A percentile compares a stretch with the other conserved stretches of the same genome.
Conservation (phyloP, 2,113 vertebrate species). For the Triplophysa dalaica region DNA sequence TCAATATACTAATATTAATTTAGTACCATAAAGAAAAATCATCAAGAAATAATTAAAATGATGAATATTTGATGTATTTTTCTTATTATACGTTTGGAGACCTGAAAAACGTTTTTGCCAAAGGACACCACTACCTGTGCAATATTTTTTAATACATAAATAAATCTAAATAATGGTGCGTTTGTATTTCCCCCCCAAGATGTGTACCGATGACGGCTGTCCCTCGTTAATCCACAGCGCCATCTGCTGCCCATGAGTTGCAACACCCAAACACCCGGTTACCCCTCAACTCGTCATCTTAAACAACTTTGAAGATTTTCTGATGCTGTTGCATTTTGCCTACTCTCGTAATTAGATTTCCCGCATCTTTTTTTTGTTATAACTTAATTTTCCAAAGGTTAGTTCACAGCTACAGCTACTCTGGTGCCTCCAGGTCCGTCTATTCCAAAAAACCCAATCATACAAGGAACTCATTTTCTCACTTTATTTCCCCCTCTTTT, state of each 20-base stretch:
- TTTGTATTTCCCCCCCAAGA: not conserved
- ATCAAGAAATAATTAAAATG: not conserved
- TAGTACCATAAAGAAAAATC: not conserved
- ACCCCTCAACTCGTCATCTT: not conserved
- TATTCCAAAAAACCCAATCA: constrained; percentile 20
- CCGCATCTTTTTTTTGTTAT: constrained; percentile 25
- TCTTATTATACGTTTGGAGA: not conserved
- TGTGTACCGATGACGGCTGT: not conserved
- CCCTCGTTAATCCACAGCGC: constrained; percentile 6
- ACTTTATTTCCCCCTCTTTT: not conserved
- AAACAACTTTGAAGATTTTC: constrained; percentile 20
- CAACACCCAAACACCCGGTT: not conserved
- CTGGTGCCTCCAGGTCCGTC: not conserved
- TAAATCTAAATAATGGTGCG: constrained; percentile 9
- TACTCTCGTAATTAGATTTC: constrained; percentile 13
- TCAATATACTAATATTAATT: not conserved
- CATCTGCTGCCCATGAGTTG: constrained; percentile 18
- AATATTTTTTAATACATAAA: not conserved
- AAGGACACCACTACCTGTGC: not conserved
- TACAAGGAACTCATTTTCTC: not conserved
- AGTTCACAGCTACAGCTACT: not conserved
- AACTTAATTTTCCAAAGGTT: constrained; percentile 34
- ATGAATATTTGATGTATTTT: not conserved
- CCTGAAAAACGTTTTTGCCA: not conserved
- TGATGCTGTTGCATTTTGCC: constrained; percentile 33